phyloP scores from a whole-genome alignment of 2,888 invertebrate genomes.

The Encarsia formosa region DNA sequence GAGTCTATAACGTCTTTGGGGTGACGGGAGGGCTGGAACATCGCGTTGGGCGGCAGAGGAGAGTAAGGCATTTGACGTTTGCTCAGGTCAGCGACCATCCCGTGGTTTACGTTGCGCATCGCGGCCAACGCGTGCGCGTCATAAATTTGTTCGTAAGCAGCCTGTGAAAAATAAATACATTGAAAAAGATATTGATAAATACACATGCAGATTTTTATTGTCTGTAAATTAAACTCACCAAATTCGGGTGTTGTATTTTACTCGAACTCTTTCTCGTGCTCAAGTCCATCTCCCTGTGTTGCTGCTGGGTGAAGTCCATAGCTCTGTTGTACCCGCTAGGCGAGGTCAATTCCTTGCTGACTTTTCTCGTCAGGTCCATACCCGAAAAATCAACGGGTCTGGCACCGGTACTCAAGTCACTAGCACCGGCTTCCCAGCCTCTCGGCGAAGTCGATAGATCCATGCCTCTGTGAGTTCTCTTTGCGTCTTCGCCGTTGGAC shows the following conservation, averaged over 20 bases:
- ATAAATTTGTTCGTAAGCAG: conserved; percentile 30
- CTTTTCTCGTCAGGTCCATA: conserved; percentile 46
- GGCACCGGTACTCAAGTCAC: conserved; percentile 22
- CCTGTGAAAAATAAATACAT: conserved; percentile 1
- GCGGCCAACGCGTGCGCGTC: conserved; percentile 43
- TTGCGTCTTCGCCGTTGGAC: conserved; percentile 29
- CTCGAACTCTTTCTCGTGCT: conserved; percentile 41
- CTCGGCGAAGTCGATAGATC: conserved; percentile 44
- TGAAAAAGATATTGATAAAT: not conserved
- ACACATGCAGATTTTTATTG: not conserved
- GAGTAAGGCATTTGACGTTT: conserved; percentile 44
- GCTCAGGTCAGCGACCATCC: conserved; percentile 46
- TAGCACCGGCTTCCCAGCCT: conserved; percentile 38
- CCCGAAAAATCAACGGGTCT: conserved; percentile 46
- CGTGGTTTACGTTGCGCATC: conserved; percentile 45
- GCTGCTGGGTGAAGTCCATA: conserved; percentile 38
- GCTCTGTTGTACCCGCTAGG: conserved; percentile 29
- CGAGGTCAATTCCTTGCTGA: conserved; percentile 22
- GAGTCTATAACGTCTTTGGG: conserved; percentile 14
- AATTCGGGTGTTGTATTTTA: conserved; percentile 38
- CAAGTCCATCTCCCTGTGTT: conserved; percentile 47
- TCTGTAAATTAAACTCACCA: conserved; percentile 12
- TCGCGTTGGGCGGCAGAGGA: conserved; percentile 30
- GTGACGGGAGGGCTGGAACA: conserved; percentile 30
- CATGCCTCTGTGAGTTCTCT: conserved; percentile 40